Percentiles rank a stretch among this genome's conserved stretches.
Conservation (phyloP, 2,113 vertebrate genomes). For the Malaclemys terrapin region DNA sequence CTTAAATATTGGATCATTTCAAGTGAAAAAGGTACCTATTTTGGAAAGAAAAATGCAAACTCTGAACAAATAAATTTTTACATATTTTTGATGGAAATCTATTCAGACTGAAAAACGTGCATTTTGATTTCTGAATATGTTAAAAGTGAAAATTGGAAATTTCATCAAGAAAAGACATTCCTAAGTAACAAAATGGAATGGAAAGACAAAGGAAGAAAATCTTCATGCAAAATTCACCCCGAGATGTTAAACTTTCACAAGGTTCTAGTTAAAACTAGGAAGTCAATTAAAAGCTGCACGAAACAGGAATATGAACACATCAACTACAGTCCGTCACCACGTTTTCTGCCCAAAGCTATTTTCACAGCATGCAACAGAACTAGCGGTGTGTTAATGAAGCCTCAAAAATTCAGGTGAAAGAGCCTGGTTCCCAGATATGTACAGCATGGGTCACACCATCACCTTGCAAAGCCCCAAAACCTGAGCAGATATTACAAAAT, state of each 20-base stretch:
- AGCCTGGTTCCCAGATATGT: background rate
- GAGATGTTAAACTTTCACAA: background rate
- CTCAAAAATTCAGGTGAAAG: background rate
- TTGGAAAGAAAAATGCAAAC: background rate
- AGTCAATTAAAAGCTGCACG: background rate
- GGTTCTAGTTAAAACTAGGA: background rate
- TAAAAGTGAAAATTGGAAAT: background rate
- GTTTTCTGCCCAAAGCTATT: background rate
- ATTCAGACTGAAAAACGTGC: background rate
- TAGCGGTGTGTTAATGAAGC: background rate
- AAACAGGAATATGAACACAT: background rate
- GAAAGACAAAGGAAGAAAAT: background rate
- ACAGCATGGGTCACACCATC: background rate
- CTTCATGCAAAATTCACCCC: background rate
- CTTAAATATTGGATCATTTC: background rate
- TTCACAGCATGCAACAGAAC: background rate
- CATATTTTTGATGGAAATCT: background rate
- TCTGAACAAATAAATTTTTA: background rate
- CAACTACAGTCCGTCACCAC: no score
- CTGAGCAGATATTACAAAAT: background rate
- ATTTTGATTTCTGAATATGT: background rate
- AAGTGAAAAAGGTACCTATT: background rate
- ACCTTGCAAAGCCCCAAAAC: background rate
- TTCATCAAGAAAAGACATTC: background rate
- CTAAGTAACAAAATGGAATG: background rate